Evolutionary conservation across 1,140 invertebrate species (phyloP), one percentile per base, ranked within the genome.

Genomic region (Nasonia giraulti): DNA sequence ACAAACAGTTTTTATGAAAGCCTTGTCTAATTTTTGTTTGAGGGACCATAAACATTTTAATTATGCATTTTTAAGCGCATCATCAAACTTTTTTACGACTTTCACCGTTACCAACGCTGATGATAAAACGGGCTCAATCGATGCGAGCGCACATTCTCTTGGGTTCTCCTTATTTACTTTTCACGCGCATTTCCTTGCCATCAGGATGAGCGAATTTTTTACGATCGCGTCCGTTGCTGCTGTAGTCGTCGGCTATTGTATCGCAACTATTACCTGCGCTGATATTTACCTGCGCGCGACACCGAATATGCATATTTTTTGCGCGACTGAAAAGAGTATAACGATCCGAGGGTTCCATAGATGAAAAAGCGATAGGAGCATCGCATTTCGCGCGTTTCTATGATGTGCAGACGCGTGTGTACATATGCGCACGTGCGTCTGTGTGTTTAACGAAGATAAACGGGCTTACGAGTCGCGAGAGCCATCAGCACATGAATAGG

Each of bases 361-460:
- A 83, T 77, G 23, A 27, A 23, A 84, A 66, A 47, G 20, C 31
- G 76, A 79, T 79, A 79, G 68, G 73, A 27, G 14, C n/a, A 27
- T n/a, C 66, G 20, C 27, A 69, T 68, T 83, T 47, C 2, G 73
- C 69, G 73, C 17, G 27, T 20, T 75, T n/a, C 73, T 31, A 31
- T 71, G 55, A 33, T 33, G 69, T 31, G 31, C 69, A 27, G 27
- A 44, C 3, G 20, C 20, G 14, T 20, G 11, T 7, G 62, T 31
- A 55, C 50, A n/a, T 40, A 23, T 33, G 55, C 27, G 62, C 44
- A 20, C 44, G 7, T 68, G 62, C 62, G 11, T 0, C 23, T 12
- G 66, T 68, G 10, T 69, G 62, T 73, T 3, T 83, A 79, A 79
- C 76, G 68, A 83, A 83, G 82, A 83, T 83, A 83, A 83, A 83